These are phyloP conservation scores for Heliangelus exortis DNA, from an alignment of 2,797 vertebrate species.

Conservation along the genomic window DNA sequence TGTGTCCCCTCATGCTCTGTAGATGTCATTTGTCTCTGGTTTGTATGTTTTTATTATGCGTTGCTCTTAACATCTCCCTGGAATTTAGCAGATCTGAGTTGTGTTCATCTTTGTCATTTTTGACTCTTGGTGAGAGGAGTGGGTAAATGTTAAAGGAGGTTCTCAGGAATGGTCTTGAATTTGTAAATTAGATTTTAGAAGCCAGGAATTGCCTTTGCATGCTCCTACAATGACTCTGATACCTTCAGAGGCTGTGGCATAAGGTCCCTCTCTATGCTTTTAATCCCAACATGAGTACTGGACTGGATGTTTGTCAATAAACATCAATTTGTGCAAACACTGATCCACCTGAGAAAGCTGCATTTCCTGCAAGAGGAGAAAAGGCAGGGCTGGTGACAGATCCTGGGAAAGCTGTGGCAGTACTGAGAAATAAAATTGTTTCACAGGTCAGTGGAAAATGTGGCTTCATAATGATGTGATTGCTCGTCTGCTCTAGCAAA, in stretches of 20 bases:
- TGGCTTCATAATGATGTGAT: accelerated
- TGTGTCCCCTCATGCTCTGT: not conserved
- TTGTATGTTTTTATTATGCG: not conserved
- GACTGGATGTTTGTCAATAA: not conserved
- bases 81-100: not conserved
- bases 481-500: not conserved
- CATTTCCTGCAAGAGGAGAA: not conserved
- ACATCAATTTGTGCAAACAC: not conserved
- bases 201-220: not conserved
- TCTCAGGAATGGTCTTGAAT: not conserved
- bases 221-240: not conserved
- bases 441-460: not conserved
- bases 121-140: not conserved
- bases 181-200: not conserved
- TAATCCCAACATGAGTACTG: not conserved
- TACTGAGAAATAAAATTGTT: not conserved
- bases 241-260: not conserved
- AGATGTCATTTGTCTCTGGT: not conserved
- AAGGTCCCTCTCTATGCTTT: not conserved
- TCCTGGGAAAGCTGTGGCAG: not conserved
- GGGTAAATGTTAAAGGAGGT: not conserved
- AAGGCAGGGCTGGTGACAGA: not conserved
- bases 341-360: not conserved
- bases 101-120: not conserved
- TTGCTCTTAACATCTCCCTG: not conserved